Base-by-base conservation (phyloP, 2,113 vertebrate genomes). In the Puffinus mauretanicus region DNA sequence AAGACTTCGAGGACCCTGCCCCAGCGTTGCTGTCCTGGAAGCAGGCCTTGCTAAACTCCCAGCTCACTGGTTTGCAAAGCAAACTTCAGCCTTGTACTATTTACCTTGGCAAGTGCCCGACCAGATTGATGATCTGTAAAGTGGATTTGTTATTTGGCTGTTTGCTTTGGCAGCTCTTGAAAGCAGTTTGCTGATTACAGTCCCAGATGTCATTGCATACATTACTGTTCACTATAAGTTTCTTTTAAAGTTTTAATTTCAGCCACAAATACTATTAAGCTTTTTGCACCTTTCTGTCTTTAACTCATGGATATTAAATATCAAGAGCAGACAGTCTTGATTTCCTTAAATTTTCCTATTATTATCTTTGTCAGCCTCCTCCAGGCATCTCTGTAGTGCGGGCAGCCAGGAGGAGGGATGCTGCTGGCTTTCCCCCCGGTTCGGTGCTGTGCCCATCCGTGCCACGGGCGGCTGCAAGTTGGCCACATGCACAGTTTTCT, bases 111-210 rank as follows among this genome's bases (percentile, higher is more conserved):
- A 98, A 98, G 98, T 98, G 98, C 97, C 92, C 89, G 97, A 94
- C 96, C 98, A 99, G 99, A 99, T 99, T 99, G 99, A 99, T 99
- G 99, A 99, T 99, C 99, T 99, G 99, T 98, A 99, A 99, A 99
- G 99, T 99, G 99, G 98, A 99, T 99, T 99, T 99, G 99, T 99
- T 99, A 99, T 99, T 99, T 99, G 98, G 98, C 98, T 99, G 99
- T 99, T 99, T 99, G 99, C 99, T 99, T 99, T 99, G 99, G 99
- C 99, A 99, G 98, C 96, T 98, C 98, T 99, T 99, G 98, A 99
- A 99, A 99, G 99, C 96, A 97, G 98, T 98, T 98, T 98, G 97
- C 99, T 99, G 99, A 99, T 99, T 99, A 98, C 98, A 99, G 99
- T 98, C 98, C 99, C 99, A 99, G 99, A 99, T 99, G 99, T 99